Conservation (phyloP, 2,113 vertebrate genomes). For the Aspidoscelis tigris region DNA sequence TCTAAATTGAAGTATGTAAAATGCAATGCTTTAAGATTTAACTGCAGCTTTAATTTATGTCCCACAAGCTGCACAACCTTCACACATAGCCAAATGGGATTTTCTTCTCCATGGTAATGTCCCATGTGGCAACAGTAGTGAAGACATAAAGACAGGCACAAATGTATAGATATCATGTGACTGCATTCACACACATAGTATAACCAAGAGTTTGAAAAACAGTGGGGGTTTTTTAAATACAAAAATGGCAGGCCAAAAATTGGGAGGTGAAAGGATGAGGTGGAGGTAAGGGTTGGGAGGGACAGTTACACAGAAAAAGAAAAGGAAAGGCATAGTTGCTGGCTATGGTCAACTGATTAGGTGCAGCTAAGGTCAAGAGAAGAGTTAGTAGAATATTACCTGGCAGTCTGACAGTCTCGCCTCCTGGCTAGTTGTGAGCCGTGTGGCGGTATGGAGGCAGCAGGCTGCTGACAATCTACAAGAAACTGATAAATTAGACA, state of each 20-base stretch:
- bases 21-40: too few relatives aligned
- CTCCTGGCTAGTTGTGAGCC: conserved; percentile 93
- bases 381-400: conserved; percentile 83
- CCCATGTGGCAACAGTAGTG: background rate
- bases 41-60: background rate
- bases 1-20: too few relatives aligned
- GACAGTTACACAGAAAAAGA: conserved; percentile 27
- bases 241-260: background rate
- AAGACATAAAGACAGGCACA: background rate
- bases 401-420: conserved; percentile 85
- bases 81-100: background rate
- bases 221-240: background rate
- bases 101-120: background rate
- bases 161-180: background rate
- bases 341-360: background rate
- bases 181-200: background rate
- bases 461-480: conserved; percentile 99
- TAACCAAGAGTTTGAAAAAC: background rate
- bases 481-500: conserved; percentile 99
- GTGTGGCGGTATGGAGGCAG: conserved; percentile 95
- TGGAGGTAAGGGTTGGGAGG: background rate
- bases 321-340: background rate
- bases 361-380: conserved; percentile 64
- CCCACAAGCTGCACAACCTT: background rate
- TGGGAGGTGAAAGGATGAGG: background rate